A percentile compares a stretch with the other conserved stretches of the same genome.
Conservation (phyloP, 2,797 vertebrate genomes). For the Acanthurus tractus region DNA sequence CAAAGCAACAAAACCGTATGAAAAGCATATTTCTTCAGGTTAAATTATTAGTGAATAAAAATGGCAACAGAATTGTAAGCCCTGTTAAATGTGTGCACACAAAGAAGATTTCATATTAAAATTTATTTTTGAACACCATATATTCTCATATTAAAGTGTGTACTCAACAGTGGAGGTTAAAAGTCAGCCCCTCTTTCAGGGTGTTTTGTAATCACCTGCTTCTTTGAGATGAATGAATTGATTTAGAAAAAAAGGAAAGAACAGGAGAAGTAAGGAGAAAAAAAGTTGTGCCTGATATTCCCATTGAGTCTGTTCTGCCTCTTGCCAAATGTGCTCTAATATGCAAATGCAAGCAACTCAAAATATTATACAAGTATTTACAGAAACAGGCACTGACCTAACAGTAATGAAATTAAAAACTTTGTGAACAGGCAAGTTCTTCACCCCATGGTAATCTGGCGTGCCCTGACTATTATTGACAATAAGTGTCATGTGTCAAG, state of each 20-base stretch:
- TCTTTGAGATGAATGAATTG: slow-evolving; percentile 21
- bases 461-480: not conserved
- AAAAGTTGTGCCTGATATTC: not conserved
- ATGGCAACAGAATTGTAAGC: slow-evolving; percentile 38
- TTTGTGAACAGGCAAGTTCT: not conserved
- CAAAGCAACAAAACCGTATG: slow-evolving; percentile 59
- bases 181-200: slow-evolving; percentile 66
- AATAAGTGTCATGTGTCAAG: not conserved
- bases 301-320: not conserved
- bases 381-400: not conserved
- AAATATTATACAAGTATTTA: not conserved
- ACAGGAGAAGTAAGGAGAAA: not conserved
- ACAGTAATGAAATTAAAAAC: not conserved
- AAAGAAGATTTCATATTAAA: slow-evolving; percentile 66
- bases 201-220: slow-evolving; percentile 78
- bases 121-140: slow-evolving; percentile 67
- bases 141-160: slow-evolving; percentile 67
- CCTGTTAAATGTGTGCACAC: slow-evolving; percentile 71
- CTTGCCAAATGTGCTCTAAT: not conserved
- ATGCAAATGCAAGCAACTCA: not conserved
- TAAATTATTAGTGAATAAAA: slow-evolving; percentile 58
- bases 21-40: slow-evolving; percentile 51
- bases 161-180: slow-evolving; percentile 76
- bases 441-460: not conserved
- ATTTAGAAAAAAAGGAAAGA: slow-evolving; percentile 5